Base-by-base conservation (phyloP, 2,888 invertebrate genomes). In the Tricholauxania praeusta region DNA sequence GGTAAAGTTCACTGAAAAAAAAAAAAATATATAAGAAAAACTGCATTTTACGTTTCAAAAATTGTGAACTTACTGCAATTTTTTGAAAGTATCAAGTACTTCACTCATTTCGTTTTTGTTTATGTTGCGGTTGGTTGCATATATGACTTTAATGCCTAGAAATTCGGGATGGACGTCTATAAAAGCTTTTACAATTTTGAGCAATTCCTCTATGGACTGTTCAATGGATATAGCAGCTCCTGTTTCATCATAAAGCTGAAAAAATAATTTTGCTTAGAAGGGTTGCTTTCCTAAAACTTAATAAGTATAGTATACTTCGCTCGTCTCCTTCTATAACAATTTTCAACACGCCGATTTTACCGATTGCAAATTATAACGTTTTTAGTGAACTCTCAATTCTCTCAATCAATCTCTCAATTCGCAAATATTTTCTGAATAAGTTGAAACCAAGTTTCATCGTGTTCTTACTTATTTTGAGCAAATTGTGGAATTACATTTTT, bases 71-170 rank as follows among this genome's bases (percentile, higher is more conserved):
- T 74, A 81, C 81, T 77, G 74, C 17, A 78, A 69, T 57, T 74
- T 52, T 62, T 74, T 78, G 49, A 78, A 81, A 1, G 15, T 17
- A 3, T 78, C 66, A 22, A 79, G 60, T 60, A 72, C 75, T 53
- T 75, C 22, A 22, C 53, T 49, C 17, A 78, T 72, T 12, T 22
- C 55, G 15, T 32, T 17, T 12, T 60, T 19, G 10, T 72, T 59
- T 0, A 53, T 22, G 28, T 47, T 74, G 8, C 80, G 73, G 47
- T 65, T 39, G 32, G 75, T 71, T 10, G 77, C 53, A 57, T 88
- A 91, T 66, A 91, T 91, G 51, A 89, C 80, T 72, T 89, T 90
- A 0, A 86, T 87, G 0, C 91, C 91, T 7, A 89, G 66, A 75
- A 91, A 91, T 70, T 88, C 87, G 1, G 89, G 89, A 84, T 91